Evolutionary conservation across 2,113 vertebrate genomes (phyloP), one percentile per base, ranked within the genome.

Genomic region (Phyllopteryx taeniolatus): DNA sequence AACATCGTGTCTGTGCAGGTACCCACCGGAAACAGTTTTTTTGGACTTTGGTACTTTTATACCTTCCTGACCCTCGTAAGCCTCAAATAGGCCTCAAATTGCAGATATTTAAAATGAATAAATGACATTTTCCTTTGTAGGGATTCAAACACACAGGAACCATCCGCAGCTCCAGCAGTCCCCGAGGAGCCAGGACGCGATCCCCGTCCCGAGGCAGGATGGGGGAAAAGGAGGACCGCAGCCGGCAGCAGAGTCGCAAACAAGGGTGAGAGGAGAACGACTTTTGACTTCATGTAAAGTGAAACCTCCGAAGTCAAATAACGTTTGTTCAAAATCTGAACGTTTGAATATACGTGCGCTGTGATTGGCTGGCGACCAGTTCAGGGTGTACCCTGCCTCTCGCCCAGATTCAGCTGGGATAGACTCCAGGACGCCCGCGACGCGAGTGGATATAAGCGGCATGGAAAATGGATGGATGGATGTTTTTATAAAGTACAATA

Each of bases 151-250:
- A 95, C 69, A 92, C 92, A 73, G 94, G 95, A 43, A 96, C 95
- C 64, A 79, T 96, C 39, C 92, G 95, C 51, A 96, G 95, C 82
- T 94, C 95, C 88, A 96, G 95, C 91, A 97, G 95, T 72, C 95
- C 96, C 67, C 90, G 96, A 43, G 96, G 95, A 0, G 95, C 95
- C 22, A 90, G 95, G 63, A 96, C 93, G 1, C 94, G 95, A 43
- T 96, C 96, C 19, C 96, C 95, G 0, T 96, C 96, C 72, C 87
- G 95, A 0, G 95, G 94, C 33, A 79, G 93, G 67, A 83, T 91
- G 67, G 87, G 93, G 70, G 95, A 54, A 88, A 94, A 87, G 85
- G 95, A 96, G 9, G 91, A 94, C 73, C 91, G 94, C 63, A 94
- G 94, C 77, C 74, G 92, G 69, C 95, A 96, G 69, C 95, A 96